phyloP scores from a whole-genome alignment of 2,888 invertebrate genomes.

The Neoitamus cyanurus region DNA sequence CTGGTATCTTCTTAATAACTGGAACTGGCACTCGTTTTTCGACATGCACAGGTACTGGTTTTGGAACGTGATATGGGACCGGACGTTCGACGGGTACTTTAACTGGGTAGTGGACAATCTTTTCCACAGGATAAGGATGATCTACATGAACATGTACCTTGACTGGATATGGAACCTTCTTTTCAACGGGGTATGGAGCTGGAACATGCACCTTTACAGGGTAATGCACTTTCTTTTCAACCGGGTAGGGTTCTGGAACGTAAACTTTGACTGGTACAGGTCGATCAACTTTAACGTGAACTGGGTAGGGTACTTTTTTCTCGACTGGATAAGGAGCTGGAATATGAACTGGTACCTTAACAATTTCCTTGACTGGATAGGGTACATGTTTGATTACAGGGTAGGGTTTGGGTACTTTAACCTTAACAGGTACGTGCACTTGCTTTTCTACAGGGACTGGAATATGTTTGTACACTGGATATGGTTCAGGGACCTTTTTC shows the following conservation, averaged over 20 bases:
- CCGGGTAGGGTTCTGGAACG: conserved; percentile 74
- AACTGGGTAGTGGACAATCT: conserved; percentile 79
- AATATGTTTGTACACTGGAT: conserved; percentile 76
- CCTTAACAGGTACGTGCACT: conserved; percentile 72
- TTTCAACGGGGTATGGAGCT: conserved; percentile 78
- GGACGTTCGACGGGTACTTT: conserved; percentile 76
- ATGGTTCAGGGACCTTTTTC: conserved; percentile 78
- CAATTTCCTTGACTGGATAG: conserved; percentile 80
- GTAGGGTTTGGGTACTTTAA: conserved; percentile 77
- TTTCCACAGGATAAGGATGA: conserved; percentile 79
- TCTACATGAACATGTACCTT: conserved; percentile 81
- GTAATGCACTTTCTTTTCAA: conserved; percentile 77
- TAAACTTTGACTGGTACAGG: conserved; percentile 81
- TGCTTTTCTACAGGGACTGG: conserved; percentile 73
- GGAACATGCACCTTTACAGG: conserved; percentile 80
- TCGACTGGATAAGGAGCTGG: conserved; percentile 83
- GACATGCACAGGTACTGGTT: conserved; percentile 75
- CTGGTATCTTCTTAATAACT: conserved; percentile 72
- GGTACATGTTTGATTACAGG: conserved; percentile 78
- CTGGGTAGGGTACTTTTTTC: conserved; percentile 80
- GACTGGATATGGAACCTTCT: conserved; percentile 74
- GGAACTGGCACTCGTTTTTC: conserved; percentile 74
- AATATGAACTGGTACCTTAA: conserved; percentile 82
- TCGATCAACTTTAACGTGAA: conserved; percentile 78
- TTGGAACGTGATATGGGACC: conserved; percentile 72